Evolutionary conservation across 1,140 invertebrate genomes (phyloP), one percentile per base, ranked within the genome.

Genomic region (Drosophila auraria): DNA sequence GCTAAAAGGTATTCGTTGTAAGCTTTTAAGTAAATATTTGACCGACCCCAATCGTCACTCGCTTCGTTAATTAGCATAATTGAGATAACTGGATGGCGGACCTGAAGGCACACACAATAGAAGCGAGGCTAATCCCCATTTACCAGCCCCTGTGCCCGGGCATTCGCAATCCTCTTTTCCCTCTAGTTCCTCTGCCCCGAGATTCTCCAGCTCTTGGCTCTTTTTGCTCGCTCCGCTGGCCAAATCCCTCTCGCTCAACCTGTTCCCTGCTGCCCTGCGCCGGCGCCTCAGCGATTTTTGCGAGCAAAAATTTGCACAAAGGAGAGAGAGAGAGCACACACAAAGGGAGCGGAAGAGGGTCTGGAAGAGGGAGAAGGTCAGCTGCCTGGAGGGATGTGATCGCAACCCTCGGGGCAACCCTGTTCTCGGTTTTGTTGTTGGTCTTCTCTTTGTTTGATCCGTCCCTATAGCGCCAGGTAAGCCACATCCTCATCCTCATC

Each of bases 381-480:
- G 73, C 54, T 75, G 72, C 72, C 68, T 69, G 33, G 17, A 65
- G 68, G 68, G 68, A 69, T 71, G 64, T 25, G 68, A 71, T 71
- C 68, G 68, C 58, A 75, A 63, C 72, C 70, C 72, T 65, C 71
- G 71, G 33, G 63, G 58, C 73, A 75, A 71, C 80, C 71, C 82
- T 78, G 77, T 65, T 40, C 36, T 23, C 20, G 3, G 33, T 15
- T 36, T 68, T 74, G 49, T 74, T 60, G 42, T 56, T 57, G 15
- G 36, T 36, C 56, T 70, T 70, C 70, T 70, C 70, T 79, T 62
- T 77, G 79, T 70, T 59, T 60, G 60, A 36, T 72, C 61, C 61
- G 80, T 64, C 56, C 76, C 44, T 68, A 78, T 71, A 87, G 84
- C 84, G 84, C 84, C 84, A 87, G 84, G 84, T 87, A 87, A 87